These are phyloP conservation scores for Mnemiopsis leidyi DNA, from an alignment of 37 sponge, comb jelly and placozoan genomes.

Conservation along the genomic window DNA sequence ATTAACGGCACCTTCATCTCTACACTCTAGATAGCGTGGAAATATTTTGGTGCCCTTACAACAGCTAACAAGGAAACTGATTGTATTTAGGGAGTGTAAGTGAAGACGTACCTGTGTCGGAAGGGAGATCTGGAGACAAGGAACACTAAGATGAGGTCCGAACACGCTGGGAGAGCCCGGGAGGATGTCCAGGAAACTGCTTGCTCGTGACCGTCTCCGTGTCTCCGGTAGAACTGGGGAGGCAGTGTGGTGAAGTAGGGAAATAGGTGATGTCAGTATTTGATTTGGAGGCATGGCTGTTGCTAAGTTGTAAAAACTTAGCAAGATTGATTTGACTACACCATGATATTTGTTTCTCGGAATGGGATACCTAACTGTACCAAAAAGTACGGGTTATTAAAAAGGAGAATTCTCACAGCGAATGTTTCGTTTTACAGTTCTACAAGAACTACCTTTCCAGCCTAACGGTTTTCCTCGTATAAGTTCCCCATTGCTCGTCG, in stretches of 20 bases:
- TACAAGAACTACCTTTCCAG: slow-evolving; percentile 65
- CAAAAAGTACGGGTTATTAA: no score
- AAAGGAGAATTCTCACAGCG: no score
- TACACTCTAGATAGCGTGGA: background rate
- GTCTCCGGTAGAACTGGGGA: slow-evolving; percentile 42
- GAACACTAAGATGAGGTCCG: slow-evolving; percentile 59
- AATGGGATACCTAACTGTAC: no score
- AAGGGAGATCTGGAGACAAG: slow-evolving; percentile 63
- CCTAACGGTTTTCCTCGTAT: slow-evolving; percentile 65
- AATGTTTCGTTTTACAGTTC: background rate
- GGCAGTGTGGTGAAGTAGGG: background rate
- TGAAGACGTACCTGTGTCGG: slow-evolving; percentile 37
- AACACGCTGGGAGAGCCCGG: slow-evolving; percentile 64
- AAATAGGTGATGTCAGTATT: background rate
- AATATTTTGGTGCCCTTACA: background rate
- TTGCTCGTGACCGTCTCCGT: slow-evolving; percentile 41
- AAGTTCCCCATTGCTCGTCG: slow-evolving; percentile 46
- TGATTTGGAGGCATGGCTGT: no score
- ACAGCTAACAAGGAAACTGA: no score
- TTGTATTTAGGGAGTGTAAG: background rate
- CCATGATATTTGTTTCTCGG: no score
- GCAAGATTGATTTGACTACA: no score
- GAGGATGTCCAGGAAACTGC: slow-evolving; percentile 59
- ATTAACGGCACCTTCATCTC: background rate
- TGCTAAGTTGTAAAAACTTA: no score